phyloP scores from a whole-genome alignment of 2,888 invertebrate species.

The Erynnis tages region DNA sequence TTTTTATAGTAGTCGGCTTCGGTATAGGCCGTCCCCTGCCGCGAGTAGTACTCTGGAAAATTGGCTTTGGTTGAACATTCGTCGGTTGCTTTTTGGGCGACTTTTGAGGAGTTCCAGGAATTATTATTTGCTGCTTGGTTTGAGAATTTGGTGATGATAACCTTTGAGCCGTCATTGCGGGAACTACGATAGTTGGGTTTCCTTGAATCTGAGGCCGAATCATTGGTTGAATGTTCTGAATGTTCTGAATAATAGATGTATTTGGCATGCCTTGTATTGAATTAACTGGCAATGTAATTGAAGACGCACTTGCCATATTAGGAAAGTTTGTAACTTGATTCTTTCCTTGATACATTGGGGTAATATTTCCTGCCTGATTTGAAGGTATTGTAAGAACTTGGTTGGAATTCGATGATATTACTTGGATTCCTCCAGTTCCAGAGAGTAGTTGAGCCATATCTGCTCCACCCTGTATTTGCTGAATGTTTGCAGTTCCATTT shows the following conservation, averaged over 20 bases:
- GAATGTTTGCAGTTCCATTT: slow-evolving; percentile 62
- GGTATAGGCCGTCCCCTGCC: slow-evolving; percentile 72
- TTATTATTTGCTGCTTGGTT: slow-evolving; percentile 70
- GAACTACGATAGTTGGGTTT: slow-evolving; percentile 72
- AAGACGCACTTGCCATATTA: slow-evolving; percentile 75
- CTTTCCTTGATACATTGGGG: slow-evolving; percentile 70
- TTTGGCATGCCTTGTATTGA: slow-evolving; percentile 75
- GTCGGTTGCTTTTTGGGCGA: slow-evolving; percentile 75
- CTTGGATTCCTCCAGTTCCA: slow-evolving; percentile 73
- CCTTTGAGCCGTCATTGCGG: slow-evolving; percentile 72
- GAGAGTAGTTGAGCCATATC: slow-evolving; percentile 74
- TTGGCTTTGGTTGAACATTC: slow-evolving; percentile 73
- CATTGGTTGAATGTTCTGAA: slow-evolving; percentile 78
- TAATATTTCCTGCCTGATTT: slow-evolving; percentile 58
- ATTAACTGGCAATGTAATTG: slow-evolving; percentile 74
- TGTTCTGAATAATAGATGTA: slow-evolving; percentile 72
- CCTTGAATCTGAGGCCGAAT: slow-evolving; percentile 73
- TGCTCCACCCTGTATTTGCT: slow-evolving; percentile 66
- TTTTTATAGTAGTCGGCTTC: slow-evolving; percentile 71
- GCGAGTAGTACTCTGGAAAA: slow-evolving; percentile 70
- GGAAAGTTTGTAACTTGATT: slow-evolving; percentile 71
- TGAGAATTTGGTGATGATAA: slow-evolving; percentile 68
- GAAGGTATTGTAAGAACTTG: slow-evolving; percentile 74
- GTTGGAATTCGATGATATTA: slow-evolving; percentile 77
- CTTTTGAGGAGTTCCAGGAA: slow-evolving; percentile 67